Evolutionary conservation across 2,888 invertebrate species (phyloP).

Genomic region (Thereva nobilitata): DNA sequence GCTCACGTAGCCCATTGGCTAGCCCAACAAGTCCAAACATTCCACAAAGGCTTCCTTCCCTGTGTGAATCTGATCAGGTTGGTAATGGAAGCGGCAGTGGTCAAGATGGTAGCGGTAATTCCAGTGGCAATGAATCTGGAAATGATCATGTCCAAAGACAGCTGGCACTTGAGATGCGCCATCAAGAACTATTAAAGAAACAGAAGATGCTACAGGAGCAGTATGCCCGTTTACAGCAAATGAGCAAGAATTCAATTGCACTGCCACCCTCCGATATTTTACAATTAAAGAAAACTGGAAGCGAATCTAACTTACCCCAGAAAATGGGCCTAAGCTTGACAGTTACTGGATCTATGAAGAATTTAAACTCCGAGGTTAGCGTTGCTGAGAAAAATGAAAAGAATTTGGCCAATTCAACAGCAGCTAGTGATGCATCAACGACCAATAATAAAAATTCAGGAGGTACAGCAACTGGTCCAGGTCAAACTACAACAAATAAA

Average conservation of each 20-base stretch:
- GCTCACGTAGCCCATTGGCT: slow-evolving; percentile 83
- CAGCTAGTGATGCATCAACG: slow-evolving; percentile 7
- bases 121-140: slow-evolving; percentile 76
- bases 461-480: slow-evolving; percentile 43
- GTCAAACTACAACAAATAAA: slow-evolving; percentile 64
- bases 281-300: slow-evolving; percentile 80
- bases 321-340: slow-evolving; percentile 76
- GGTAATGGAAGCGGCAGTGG: slow-evolving; percentile 45
- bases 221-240: slow-evolving; percentile 84
- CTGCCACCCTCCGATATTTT: slow-evolving; percentile 62
- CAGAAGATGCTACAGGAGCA: slow-evolving; percentile 90
- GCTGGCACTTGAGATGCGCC: slow-evolving; percentile 80
- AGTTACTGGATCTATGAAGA: slow-evolving; percentile 49
- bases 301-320: slow-evolving; percentile 82
- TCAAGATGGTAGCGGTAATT: slow-evolving; percentile 61
- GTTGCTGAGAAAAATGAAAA: slow-evolving; percentile 48
- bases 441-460: slow-evolving; percentile 21
- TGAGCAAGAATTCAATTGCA: slow-evolving; percentile 76
- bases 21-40: slow-evolving; percentile 78
- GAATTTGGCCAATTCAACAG: slow-evolving; percentile 44
- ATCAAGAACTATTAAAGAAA: slow-evolving; percentile 84
- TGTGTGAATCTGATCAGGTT: slow-evolving; percentile 52
- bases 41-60: slow-evolving; percentile 63
- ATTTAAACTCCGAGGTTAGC: slow-evolving; percentile 47
- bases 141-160: slow-evolving; percentile 75